Percentiles rank a stretch among this genome's conserved stretches.
These are phyloP conservation scores for Deroptyus accipitrinus DNA, from an alignment of 2,113 vertebrate genomes.

Conservation along the genomic window DNA sequence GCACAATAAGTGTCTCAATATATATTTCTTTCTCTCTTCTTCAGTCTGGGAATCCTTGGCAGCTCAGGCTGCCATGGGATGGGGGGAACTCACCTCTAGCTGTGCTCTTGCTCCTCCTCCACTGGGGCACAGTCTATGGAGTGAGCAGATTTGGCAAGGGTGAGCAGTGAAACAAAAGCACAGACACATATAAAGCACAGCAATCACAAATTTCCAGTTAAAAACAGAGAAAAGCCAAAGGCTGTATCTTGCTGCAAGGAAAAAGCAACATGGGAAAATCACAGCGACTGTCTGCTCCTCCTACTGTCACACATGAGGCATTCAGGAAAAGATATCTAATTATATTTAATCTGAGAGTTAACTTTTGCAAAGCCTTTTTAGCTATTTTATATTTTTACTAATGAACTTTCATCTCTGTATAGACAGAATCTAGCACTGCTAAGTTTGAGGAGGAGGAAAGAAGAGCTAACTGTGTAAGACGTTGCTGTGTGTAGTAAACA, in stretches of 20 bases:
- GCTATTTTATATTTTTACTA: neutral
- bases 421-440: neutral
- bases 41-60: neutral
- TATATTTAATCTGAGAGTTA: neutral
- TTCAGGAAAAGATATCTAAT: neutral
- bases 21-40: neutral
- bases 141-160: neutral
- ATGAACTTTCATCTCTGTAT: neutral
- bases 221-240: neutral
- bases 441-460: neutral
- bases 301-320: neutral
- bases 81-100: neutral
- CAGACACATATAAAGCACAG: neutral
- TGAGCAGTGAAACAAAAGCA: neutral
- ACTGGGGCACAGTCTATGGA: neutral
- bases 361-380: neutral
- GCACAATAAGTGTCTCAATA: neutral
- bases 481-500: neutral
- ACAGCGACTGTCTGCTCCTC: neutral
- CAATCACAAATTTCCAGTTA: neutral
- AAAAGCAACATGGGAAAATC: neutral
- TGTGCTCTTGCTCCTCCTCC: neutral
- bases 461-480: neutral
- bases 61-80: rapidly evolving
- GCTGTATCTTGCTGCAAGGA: neutral